These are phyloP conservation scores for Drosophila paulistorum DNA, from an alignment of 1,140 invertebrate genomes.

Conservation along the genomic window DNA sequence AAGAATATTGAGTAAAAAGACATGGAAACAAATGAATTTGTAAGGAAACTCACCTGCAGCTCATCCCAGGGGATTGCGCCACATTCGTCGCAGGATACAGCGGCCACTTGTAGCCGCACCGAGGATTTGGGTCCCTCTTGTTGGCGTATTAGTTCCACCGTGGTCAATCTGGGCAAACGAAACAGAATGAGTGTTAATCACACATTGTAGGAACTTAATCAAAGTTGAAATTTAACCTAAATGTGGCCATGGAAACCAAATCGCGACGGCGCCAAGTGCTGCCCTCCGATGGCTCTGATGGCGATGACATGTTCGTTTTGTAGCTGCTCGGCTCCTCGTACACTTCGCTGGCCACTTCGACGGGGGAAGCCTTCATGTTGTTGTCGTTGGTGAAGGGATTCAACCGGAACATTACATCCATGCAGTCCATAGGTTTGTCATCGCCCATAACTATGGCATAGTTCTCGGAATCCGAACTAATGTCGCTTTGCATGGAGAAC, in stretches of 20 bases:
- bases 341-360: conserved; percentile 93
- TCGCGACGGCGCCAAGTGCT: conserved; percentile 91
- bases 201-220: neutral
- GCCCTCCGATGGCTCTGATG: conserved; percentile 91
- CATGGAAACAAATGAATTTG: neutral
- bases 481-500: conserved; percentile 88
- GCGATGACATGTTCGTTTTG: conserved; percentile 86
- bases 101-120: conserved; percentile 90
- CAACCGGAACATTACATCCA: conserved; percentile 86
- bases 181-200: neutral
- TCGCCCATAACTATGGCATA: conserved; percentile 88
- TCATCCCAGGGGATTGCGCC: conserved; percentile 95
- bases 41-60: conserved; percentile 89
- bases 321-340: conserved; percentile 88
- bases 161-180: conserved; percentile 85
- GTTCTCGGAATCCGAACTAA: conserved; percentile 92
- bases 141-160: conserved; percentile 92
- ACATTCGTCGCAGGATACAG: conserved; percentile 91
- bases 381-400: conserved; percentile 82
- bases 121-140: conserved; percentile 89
- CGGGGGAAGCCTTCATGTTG: conserved; percentile 83
- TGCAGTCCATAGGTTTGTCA: conserved; percentile 87
- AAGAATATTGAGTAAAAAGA: conserved; percentile 24
- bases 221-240: conserved; percentile 57
- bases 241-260: conserved; percentile 85